Evolutionary conservation across 2,113 vertebrate species (phyloP).

Genomic region (Cyprinus carpio): DNA sequence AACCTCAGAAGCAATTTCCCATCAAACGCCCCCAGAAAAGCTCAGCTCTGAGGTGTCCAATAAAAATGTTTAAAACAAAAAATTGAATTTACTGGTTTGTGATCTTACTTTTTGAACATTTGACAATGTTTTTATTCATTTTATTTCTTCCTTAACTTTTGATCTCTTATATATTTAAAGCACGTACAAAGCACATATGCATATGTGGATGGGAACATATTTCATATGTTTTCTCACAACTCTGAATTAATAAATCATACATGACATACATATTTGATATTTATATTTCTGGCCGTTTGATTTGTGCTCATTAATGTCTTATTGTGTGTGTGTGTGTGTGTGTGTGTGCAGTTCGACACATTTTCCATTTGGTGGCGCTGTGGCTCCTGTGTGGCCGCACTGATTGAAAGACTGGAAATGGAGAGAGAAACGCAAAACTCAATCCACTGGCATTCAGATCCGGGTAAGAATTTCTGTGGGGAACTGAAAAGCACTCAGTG

Average conservation of each 20-base stretch:
- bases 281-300: background rate
- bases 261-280: background rate
- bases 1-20: constrained; percentile 24
- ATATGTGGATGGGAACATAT: background rate
- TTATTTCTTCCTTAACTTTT: background rate
- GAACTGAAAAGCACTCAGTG: background rate
- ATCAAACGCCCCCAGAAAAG: background rate
- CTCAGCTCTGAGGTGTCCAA: background rate
- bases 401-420: background rate
- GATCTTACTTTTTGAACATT: background rate
- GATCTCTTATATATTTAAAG: no score
- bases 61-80: background rate
- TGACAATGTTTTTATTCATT: background rate
- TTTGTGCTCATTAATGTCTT: background rate
- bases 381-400: background rate
- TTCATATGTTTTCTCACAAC: background rate
- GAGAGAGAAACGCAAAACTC: background rate
- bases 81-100: background rate
- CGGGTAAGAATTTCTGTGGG: background rate
- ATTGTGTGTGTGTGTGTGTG: no score
- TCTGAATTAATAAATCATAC: constrained; percentile 9
- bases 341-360: background rate
- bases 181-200: background rate
- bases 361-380: constrained; percentile 4
- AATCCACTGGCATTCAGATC: background rate